phyloP scores from a whole-genome alignment of 2,888 invertebrate genomes.

The Steinernema hermaphroditum region DNA sequence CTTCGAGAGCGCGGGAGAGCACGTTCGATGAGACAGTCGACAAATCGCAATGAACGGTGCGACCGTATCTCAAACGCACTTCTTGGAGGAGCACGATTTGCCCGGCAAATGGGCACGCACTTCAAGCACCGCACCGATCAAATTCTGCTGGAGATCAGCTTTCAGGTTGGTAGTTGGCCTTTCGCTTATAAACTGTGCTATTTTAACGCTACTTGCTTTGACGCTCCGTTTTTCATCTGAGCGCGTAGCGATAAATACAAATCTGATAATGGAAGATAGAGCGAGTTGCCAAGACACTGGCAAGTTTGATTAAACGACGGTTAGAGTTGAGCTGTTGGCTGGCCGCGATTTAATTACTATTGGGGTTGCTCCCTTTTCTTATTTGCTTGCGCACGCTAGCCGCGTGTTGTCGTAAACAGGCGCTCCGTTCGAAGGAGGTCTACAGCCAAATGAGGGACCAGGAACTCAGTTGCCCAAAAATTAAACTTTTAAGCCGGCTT shows the following conservation, averaged over 20 bases:
- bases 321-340: slow-evolving; percentile 21
- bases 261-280: slow-evolving; percentile 19
- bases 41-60: background rate
- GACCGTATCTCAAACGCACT: slow-evolving; percentile 60
- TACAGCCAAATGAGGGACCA: background rate
- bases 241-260: slow-evolving; percentile 27
- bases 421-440: background rate
- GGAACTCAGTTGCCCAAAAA: background rate
- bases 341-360: slow-evolving; percentile 31
- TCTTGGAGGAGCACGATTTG: slow-evolving; percentile 62
- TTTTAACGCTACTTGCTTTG: background rate
- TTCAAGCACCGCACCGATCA: slow-evolving; percentile 63
- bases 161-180: slow-evolving; percentile 48
- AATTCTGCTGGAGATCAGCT: slow-evolving; percentile 61
- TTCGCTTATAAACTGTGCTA: too few relatives aligned
- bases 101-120: slow-evolving; percentile 60
- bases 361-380: slow-evolving; percentile 30
- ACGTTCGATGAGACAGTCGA: slow-evolving; percentile 39
- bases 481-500: background rate
- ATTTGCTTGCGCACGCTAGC: slow-evolving; percentile 22
- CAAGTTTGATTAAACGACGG: slow-evolving; percentile 30
- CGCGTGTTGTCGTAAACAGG: slow-evolving; percentile 19
- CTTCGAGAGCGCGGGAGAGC: slow-evolving; percentile 67
- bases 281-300: slow-evolving; percentile 24
- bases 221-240: slow-evolving; percentile 7